phyloP scores from a whole-genome alignment of 1,140 invertebrate genomes.

The Drosophila santomea region DNA sequence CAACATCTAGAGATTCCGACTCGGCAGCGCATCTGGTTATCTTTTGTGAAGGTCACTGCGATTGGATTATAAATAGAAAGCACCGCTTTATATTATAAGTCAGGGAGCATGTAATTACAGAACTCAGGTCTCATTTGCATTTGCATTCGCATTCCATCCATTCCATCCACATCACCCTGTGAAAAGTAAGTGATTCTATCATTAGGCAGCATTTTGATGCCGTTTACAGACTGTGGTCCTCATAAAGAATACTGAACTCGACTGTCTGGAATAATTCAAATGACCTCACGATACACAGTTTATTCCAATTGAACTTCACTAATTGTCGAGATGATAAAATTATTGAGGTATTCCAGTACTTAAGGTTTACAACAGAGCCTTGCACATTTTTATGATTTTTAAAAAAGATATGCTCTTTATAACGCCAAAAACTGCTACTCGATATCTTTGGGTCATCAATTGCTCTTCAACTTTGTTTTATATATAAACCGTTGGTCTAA shows the following conservation, averaged over 20 bases:
- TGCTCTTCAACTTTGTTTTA: neutral
- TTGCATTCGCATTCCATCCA: constrained; percentile 20
- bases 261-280: constrained; percentile 24
- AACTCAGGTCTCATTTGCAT: constrained; percentile 28
- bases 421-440: too few species aligned
- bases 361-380: neutral
- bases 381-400: too few species aligned
- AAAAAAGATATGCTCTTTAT: too few species aligned
- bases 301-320: constrained; percentile 20
- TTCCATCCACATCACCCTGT: neutral
- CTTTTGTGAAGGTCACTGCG: constrained; percentile 61
- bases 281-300: constrained; percentile 29
- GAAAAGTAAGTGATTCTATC: constrained; percentile 35
- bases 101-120: constrained; percentile 39
- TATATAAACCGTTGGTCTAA: neutral
- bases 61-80: constrained; percentile 66
- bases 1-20: constrained; percentile 1
- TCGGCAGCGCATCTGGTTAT: constrained; percentile 26
- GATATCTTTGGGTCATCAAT: too few species aligned
- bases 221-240: constrained; percentile 46
- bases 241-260: constrained; percentile 4
- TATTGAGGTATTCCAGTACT: neutral
- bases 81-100: constrained; percentile 63
- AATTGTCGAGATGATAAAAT: neutral
- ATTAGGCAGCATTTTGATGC: constrained; percentile 31